Conservation (phyloP, 2,888 invertebrate genomes). For the Arctia plantaginis region DNA sequence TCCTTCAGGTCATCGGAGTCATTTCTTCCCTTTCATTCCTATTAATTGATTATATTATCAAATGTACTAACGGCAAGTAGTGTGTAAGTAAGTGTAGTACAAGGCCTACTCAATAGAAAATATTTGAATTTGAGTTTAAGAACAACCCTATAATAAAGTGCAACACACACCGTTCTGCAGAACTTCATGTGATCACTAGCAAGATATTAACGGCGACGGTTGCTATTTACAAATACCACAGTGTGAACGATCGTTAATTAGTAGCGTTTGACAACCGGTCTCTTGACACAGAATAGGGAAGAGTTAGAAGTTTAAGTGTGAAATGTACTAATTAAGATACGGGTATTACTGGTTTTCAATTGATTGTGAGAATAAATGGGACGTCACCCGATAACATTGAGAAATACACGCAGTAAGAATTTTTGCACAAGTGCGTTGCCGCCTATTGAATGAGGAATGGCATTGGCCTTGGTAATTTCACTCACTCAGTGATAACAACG, state of each 20-base stretch:
- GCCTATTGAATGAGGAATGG: too few relatives aligned
- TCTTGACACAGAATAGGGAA: conserved; percentile 30
- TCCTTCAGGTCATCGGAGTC: neutral
- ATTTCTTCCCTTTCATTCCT: too few relatives aligned
- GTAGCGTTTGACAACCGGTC: conserved; percentile 38
- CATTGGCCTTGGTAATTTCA: too few relatives aligned
- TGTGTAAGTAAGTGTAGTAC: too few relatives aligned
- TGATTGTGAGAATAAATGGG: conserved; percentile 41
- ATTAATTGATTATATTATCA: neutral
- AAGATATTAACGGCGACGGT: conserved; percentile 42
- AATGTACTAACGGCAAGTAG: neutral
- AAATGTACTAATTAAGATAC: conserved; percentile 46
- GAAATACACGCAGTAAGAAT: neutral
- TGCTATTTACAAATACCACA: conserved; percentile 44
- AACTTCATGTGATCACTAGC: conserved; percentile 33
- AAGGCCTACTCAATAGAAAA: neutral
- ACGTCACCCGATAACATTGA: neutral
- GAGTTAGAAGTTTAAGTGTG: conserved; percentile 31
- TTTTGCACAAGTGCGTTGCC: too few relatives aligned
- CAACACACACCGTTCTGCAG: neutral
- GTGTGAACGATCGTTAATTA: conserved; percentile 49
- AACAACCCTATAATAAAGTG: neutral
- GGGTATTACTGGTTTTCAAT: conserved; percentile 31
- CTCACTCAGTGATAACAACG: too few relatives aligned
- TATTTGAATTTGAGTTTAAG: neutral